Evolutionary conservation across 2,113 vertebrate species (phyloP), one percentile per base, ranked within the genome.

Genomic region (Petaurus breviceps): DNA sequence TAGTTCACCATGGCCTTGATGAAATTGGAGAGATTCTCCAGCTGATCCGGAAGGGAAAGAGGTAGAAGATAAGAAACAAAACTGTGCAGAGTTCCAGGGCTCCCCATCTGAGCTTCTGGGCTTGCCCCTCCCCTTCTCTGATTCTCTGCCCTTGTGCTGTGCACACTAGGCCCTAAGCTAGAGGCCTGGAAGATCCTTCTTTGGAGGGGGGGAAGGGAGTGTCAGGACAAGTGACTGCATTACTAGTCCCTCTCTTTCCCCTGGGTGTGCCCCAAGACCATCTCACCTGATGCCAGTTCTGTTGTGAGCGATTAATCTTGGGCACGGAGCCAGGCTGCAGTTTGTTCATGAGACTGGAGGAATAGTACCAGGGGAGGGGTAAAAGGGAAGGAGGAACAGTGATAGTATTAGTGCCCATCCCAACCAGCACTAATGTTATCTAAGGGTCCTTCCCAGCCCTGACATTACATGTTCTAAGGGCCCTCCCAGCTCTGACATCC

Each of bases 1-100:
- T 99, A 99, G 23, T 43, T 95, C n/a, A 98, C 99, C 98, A 99
- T 99, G 96, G 99, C 99, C 98, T 99, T 99, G 98, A 99, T 99
- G 98, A 99, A 99, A 98, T 99, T 99, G 52, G 99, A 99, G 97
- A 99, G 98, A 97, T 99, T 99, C 97, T 99, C 99, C 16, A 99
- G 99, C 99, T 99, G 96, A 0, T 0, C 19, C 49, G 24, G 0
- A 5, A 31, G 1, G 19, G 90, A 90, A 96, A 94, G 77, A 92
- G 53, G 50, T 14, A 92, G 91, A 92, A 92, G 94, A 23, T 47
- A 53, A 49, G 51, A 53, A 31, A 91, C 46, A n/a, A 8, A 37
- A 26, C 3, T 53, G 51, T 37, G 51, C 37, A 26, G 51, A 51
- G 53, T 24, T 52, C 10, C 4, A 2, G 43, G 37, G 14, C 37